These are phyloP conservation scores for Drosophila kanapiae DNA, from an alignment of 1,140 invertebrate genomes.

Conservation along the genomic window DNA sequence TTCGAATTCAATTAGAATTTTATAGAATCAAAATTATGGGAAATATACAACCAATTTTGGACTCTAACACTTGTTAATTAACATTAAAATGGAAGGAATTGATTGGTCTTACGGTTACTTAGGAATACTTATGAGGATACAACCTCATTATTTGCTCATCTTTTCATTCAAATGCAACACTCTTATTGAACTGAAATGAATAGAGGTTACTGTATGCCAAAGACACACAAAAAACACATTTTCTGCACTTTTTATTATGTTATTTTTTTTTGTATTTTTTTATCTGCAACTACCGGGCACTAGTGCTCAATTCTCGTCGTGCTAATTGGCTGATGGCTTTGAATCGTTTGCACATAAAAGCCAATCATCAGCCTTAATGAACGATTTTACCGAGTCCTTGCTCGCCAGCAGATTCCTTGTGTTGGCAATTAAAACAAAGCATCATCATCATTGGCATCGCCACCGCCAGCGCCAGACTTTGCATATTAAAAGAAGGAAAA, in stretches of 20 bases:
- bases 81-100: too few relatives aligned
- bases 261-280: constrained; percentile 1
- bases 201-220: not conserved
- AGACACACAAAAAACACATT: not conserved
- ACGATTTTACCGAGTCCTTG: constrained; percentile 32
- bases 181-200: constrained; percentile 8
- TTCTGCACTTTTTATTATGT: not conserved
- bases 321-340: constrained; percentile 48
- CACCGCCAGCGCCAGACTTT: constrained; percentile 32
- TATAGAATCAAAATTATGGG: too few relatives aligned
- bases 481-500: constrained; percentile 38
- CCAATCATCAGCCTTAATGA: constrained; percentile 50
- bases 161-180: not conserved
- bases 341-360: constrained; percentile 48
- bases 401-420: constrained; percentile 30
- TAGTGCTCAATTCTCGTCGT: constrained; percentile 14
- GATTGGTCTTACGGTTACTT: too few relatives aligned
- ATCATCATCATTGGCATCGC: constrained; percentile 12
- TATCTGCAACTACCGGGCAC: not conserved
- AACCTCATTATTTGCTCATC: not conserved
- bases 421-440: constrained; percentile 53
- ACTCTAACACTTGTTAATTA: too few relatives aligned
- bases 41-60: not conserved
- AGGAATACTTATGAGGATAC: not conserved
- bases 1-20: not conserved